These are phyloP conservation scores for Rhinolophus ferrumequinum DNA, from an alignment of 2,113 vertebrate genomes.

Conservation along the genomic window DNA sequence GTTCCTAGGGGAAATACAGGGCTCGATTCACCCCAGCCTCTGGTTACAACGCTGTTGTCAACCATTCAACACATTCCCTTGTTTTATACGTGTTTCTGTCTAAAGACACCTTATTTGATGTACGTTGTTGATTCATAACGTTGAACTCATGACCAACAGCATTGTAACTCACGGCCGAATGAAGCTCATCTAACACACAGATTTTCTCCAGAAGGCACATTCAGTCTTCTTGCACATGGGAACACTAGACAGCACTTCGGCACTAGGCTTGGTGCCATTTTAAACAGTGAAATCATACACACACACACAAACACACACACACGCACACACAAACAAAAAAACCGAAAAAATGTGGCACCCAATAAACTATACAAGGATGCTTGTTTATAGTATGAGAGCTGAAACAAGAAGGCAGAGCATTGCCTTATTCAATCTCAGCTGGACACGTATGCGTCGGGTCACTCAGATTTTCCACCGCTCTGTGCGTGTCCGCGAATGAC, in stretches of 20 bases:
- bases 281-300: neutral
- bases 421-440: neutral
- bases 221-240: neutral
- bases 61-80: neutral
- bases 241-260: neutral
- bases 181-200: neutral
- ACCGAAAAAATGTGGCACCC: neutral
- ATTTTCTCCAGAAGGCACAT: neutral
- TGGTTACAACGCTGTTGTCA: neutral
- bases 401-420: neutral
- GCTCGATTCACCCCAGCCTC: neutral
- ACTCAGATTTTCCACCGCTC: neutral
- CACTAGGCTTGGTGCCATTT: neutral
- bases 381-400: neutral
- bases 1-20: neutral
- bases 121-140: neutral
- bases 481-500: accelerated
- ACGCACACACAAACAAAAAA: neutral
- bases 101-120: neutral
- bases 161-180: neutral
- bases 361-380: neutral
- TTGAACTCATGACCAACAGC: neutral
- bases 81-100: neutral
- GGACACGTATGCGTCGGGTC: accelerated
- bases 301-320: neutral